phyloP scores from a whole-genome alignment of 2,888 invertebrate genomes.

The Koerneria pararmatus region DNA sequence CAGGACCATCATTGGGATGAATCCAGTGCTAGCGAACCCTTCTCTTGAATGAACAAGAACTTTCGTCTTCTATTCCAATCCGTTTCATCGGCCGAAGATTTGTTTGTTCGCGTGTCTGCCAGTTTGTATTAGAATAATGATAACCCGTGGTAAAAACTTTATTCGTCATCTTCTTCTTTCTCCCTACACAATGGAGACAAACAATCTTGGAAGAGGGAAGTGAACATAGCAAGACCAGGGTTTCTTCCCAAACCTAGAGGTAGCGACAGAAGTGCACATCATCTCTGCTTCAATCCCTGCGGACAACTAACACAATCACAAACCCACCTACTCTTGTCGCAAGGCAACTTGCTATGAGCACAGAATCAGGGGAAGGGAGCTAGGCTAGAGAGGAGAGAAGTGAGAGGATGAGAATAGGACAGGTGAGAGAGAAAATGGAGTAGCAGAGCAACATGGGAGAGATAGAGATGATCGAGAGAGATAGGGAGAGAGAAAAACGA shows the following conservation, averaged over 20 bases:
- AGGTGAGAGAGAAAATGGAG: neutral
- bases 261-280: slow-evolving; percentile 2
- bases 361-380: neutral
- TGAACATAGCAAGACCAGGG: neutral
- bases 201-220: neutral
- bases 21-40: too few relatives aligned
- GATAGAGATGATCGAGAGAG: too few relatives aligned
- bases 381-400: neutral
- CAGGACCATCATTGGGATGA: too few relatives aligned
- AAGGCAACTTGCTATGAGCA: slow-evolving; percentile 4
- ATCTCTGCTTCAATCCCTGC: too few relatives aligned
- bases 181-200: neutral
- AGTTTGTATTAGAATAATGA: too few relatives aligned
- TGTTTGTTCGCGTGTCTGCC: too few relatives aligned
- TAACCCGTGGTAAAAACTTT: too few relatives aligned
- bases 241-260: neutral
- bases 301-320: too few relatives aligned
- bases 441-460: neutral
- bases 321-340: slow-evolving; percentile 9
- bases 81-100: too few relatives aligned
- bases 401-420: neutral
- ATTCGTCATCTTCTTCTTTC: too few relatives aligned
- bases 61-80: too few relatives aligned
- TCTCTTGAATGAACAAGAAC: too few relatives aligned
- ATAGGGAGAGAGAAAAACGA: slow-evolving; percentile 8